These are phyloP conservation scores for Hirtodrosophila duncani DNA, from an alignment of 2,888 invertebrate species.

Conservation along the genomic window DNA sequence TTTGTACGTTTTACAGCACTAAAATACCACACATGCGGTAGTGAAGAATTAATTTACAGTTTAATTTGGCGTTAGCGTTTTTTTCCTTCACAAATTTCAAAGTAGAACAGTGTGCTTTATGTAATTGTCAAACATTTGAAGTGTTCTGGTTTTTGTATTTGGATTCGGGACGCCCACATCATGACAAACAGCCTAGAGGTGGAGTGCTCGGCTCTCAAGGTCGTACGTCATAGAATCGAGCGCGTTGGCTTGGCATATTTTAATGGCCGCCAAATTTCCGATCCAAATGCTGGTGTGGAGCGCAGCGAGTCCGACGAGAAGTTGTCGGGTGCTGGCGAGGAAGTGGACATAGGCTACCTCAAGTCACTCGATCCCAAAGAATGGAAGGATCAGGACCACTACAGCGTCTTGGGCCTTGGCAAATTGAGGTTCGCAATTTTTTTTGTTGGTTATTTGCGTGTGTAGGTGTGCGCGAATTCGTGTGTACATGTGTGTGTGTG, in stretches of 20 bases:
- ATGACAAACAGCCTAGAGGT: slow-evolving; percentile 49
- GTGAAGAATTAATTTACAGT: slow-evolving; percentile 39
- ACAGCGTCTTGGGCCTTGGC: slow-evolving; percentile 94
- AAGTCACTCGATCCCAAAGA: slow-evolving; percentile 95
- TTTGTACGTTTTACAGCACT: too few species aligned
- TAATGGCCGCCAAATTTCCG: slow-evolving; percentile 61
- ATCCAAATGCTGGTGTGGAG: slow-evolving; percentile 58
- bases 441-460: neutral
- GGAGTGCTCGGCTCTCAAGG: slow-evolving; percentile 45
- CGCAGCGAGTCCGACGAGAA: slow-evolving; percentile 71
- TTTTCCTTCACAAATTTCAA: slow-evolving; percentile 31
- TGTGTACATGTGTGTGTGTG: slow-evolving; percentile 1
- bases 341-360: slow-evolving; percentile 89
- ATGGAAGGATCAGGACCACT: slow-evolving; percentile 99
- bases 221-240: slow-evolving; percentile 56
- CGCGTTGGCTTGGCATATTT: slow-evolving; percentile 67
- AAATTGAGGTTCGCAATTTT: slow-evolving; percentile 77
- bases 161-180: slow-evolving; percentile 16
- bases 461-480: neutral
- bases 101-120: slow-evolving; percentile 45
- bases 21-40: too few species aligned
- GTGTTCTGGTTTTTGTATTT: slow-evolving; percentile 6
- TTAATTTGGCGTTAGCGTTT: neutral
- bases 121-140: slow-evolving; percentile 24
- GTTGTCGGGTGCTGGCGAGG: slow-evolving; percentile 79